Base-by-base conservation (phyloP, 2,113 vertebrate species). In the Forbesichthys papilliferus region DNA sequence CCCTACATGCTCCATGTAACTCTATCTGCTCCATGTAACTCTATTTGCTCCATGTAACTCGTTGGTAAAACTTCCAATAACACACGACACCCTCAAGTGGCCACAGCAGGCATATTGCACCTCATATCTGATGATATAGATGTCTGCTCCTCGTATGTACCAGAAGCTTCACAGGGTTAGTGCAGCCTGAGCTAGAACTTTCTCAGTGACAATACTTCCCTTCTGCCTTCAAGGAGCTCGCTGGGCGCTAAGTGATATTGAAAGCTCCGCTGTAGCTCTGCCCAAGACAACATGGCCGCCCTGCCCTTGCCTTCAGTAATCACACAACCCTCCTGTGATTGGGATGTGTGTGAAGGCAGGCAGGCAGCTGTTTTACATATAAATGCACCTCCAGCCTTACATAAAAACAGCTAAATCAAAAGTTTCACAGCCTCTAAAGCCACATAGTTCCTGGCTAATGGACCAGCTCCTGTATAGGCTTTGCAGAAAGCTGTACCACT, bases 241-340 rank as follows among this genome's bases (percentile, higher is more conserved):
- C 47, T 18, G 33, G 57, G 34, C 78, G 68, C 71, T 77, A 81
- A 84, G 74, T 75, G 67, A 85, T 86, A 85, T 89, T 89, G 85
- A 89, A 78, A 79, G 73, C 49, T 48, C 59, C 69, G 71, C 76
- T 84, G 74, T 80, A 81, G 84, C 86, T 86, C 74, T 77, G 80
- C 69, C 71, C 16, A 36, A 78, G 74, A 75, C 83, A 85, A 86
- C 82, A 84, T 69, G 69, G 68, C 77, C 77, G 73, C 70, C 54
- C 59, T 86, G 87, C 70, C 85, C 85, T 85, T 87, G 84, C 81
- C 80, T 75, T 63, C 54, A 71, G 81, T 83, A 75, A 84, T 87
- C 78, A 87, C 73, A 80, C 67, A 58, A 71, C 74, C 78, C 76
- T 83, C 74, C 71, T 86, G 80, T 76, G 82, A 84, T 77, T 72